Evolutionary conservation across 2,797 vertebrate species (phyloP).

Genomic region (Pseudochirops cupreus): DNA sequence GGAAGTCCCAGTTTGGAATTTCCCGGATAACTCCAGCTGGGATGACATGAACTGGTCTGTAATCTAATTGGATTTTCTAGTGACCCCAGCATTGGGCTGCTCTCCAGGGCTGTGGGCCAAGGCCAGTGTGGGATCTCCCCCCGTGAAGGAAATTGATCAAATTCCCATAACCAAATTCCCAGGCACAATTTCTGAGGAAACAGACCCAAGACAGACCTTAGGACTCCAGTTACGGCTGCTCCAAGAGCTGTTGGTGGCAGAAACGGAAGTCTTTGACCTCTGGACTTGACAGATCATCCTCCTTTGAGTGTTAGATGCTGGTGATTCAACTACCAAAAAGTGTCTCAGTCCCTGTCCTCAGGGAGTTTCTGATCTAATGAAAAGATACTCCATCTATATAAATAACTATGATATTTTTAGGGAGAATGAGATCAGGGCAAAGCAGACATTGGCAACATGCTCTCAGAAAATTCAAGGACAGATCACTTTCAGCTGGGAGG

Average conservation of each 20-base stretch:
- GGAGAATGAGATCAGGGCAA: neutral
- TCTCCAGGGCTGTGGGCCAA: neutral
- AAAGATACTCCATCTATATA: neutral
- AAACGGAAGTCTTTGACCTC: neutral
- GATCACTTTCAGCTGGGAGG: neutral
- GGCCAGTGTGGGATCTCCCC: neutral
- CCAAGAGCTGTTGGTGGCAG: neutral
- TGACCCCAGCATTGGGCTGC: neutral
- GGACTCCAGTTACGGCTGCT: neutral
- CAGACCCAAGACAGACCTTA: neutral
- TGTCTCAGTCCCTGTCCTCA: neutral
- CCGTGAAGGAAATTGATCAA: neutral
- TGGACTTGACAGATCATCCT: neutral
- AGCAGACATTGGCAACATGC: neutral
- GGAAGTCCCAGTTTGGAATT: neutral
- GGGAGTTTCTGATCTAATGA: neutral
- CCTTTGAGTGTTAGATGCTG: neutral
- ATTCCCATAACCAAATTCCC: neutral
- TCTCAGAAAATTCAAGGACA: neutral
- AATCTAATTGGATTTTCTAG: neutral
- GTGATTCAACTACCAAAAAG: neutral
- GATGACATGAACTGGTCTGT: neutral
- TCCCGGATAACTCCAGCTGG: neutral
- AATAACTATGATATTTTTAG: neutral
- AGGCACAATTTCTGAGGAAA: neutral